These are phyloP conservation scores for Ibidorhyncha struthersii DNA, from an alignment of 2,113 vertebrate genomes.

Conservation along the genomic window DNA sequence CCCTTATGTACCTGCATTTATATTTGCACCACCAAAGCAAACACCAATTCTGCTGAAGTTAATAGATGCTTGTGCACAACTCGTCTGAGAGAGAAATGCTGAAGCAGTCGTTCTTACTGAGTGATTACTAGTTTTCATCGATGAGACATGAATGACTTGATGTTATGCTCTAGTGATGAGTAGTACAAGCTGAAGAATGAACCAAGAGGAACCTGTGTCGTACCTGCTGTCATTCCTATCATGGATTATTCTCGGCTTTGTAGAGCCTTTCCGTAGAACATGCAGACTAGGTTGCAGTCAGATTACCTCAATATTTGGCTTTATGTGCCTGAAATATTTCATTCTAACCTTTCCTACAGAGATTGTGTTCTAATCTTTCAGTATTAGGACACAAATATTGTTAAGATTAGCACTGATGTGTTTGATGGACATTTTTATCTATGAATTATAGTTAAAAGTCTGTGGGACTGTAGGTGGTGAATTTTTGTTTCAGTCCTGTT, in stretches of 20 bases:
- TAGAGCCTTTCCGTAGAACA: neutral
- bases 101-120: neutral
- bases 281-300: neutral
- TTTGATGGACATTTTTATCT: neutral
- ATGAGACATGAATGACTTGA: neutral
- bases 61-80: neutral
- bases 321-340: neutral
- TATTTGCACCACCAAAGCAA: neutral
- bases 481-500: neutral
- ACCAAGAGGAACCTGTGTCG: neutral
- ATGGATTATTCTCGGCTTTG: neutral
- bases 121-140: neutral
- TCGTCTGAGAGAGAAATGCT: neutral
- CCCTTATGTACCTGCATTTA: neutral
- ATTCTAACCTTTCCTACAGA: neutral
- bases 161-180: neutral
- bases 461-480: neutral
- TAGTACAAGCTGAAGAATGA: neutral
- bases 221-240: neutral
- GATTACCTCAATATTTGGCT: neutral
- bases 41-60: neutral
- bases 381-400: neutral
- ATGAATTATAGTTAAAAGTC: neutral
- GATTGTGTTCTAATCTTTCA: neutral
- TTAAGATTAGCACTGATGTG: neutral